A percentile compares a stretch with the other conserved stretches of the same genome.
Evolutionary conservation across 2,888 invertebrate genomes (phyloP).

Genomic region (Hirtodrosophila alboralis): DNA sequence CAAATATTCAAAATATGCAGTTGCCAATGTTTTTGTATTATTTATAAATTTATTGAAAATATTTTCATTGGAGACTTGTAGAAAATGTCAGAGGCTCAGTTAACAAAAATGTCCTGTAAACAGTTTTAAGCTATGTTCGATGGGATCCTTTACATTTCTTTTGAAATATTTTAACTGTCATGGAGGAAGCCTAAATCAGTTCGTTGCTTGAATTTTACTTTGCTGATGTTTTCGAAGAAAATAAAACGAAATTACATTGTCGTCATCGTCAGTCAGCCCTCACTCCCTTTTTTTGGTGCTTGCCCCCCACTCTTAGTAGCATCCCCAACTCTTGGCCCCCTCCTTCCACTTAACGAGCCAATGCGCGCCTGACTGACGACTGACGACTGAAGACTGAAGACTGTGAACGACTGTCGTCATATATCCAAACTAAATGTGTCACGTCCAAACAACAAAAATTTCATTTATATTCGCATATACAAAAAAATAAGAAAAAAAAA

Average conservation of each 20-base stretch:
- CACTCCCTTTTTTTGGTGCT: conserved; percentile 3
- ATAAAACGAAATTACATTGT: conserved; percentile 43
- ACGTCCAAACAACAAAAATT: conserved; percentile 80
- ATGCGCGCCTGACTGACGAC: conserved; percentile 67
- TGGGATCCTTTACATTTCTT: too few relatives aligned
- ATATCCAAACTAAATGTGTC: conserved; percentile 80
- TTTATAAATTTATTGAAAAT: too few relatives aligned
- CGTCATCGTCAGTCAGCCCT: conserved; percentile 33
- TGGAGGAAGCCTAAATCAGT: background rate
- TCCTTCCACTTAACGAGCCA: conserved; percentile 56
- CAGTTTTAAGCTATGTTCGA: too few relatives aligned
- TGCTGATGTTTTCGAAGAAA: conserved; percentile 2
- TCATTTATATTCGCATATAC: conserved; percentile 77
- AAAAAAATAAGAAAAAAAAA: conserved; percentile 16
- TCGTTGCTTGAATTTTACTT: conserved; percentile 4
- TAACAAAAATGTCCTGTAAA: too few relatives aligned
- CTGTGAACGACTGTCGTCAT: conserved; percentile 65
- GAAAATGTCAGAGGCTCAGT: too few relatives aligned
- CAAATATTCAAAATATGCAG: too few relatives aligned
- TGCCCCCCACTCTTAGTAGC: background rate
- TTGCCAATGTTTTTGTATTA: too few relatives aligned
- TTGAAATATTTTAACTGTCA: too few relatives aligned
- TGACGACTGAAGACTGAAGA: conserved; percentile 39
- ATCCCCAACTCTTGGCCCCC: background rate
- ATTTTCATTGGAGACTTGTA: too few relatives aligned